Conservation (phyloP, 2,888 invertebrate genomes). For the Sinodicranocentrus sp. region DNA sequence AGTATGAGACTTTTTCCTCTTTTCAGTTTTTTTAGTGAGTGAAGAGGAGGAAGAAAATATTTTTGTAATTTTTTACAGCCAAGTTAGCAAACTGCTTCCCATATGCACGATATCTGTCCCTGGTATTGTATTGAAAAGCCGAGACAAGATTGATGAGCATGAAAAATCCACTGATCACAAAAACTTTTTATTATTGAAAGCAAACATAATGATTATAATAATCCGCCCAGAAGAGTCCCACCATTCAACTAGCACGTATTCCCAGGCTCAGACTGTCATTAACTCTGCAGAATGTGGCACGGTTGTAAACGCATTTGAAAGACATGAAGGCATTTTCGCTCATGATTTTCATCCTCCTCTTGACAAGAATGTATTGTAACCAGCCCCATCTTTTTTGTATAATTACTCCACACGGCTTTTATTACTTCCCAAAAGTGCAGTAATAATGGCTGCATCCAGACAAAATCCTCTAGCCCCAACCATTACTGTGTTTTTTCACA, state of each 20-base stretch:
- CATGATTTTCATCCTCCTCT: too few relatives aligned
- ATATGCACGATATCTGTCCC: not conserved
- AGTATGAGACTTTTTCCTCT: too few relatives aligned
- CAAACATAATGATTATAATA: conserved; percentile 24
- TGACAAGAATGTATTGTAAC: too few relatives aligned
- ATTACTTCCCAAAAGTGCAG: conserved; percentile 18
- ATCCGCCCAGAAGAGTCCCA: conserved; percentile 21
- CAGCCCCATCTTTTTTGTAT: conserved; percentile 21
- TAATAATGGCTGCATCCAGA: too few relatives aligned
- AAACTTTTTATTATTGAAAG: conserved; percentile 39
- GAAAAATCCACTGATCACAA: conserved; percentile 22
- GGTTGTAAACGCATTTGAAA: too few relatives aligned
- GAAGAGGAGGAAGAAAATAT: too few relatives aligned
- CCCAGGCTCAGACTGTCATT: conserved; percentile 41
- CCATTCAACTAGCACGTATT: conserved; percentile 28
- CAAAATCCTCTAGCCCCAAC: not conserved
- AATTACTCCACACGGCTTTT: conserved; percentile 30
- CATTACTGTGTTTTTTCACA: not conserved
- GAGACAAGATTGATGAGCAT: conserved; percentile 36
- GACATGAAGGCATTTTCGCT: too few relatives aligned
- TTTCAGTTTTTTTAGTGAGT: too few relatives aligned
- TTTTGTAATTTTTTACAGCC: too few relatives aligned
- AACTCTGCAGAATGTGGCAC: not conserved
- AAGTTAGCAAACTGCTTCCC: not conserved
- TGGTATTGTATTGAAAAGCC: conserved; percentile 12